Evolutionary conservation across 2,888 invertebrate genomes (phyloP).

Genomic region (Gandaritis pyraliata): DNA sequence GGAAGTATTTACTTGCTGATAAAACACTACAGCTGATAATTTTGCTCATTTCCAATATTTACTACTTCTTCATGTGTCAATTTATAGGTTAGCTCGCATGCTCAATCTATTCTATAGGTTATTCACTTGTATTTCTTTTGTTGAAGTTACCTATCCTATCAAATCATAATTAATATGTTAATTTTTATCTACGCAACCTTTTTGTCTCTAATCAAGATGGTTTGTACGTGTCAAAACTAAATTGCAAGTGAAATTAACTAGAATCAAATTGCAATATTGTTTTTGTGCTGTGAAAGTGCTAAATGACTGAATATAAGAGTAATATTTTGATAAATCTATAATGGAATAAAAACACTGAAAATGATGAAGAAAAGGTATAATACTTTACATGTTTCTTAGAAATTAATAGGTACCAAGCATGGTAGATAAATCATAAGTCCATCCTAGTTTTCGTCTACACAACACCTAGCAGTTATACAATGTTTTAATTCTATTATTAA

Average conservation of each 20-base stretch:
- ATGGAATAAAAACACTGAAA: conserved; percentile 3
- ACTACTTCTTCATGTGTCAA: conserved; percentile 4
- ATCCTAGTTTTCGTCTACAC: too few relatives aligned
- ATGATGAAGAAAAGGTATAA: conserved; percentile 9
- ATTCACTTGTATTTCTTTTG: conserved; percentile 27
- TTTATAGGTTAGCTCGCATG: conserved; percentile 39
- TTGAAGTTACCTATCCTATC: conserved; percentile 25
- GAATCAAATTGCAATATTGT: neutral
- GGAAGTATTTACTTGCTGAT: neutral
- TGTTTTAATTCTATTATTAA: too few relatives aligned
- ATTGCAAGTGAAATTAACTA: conserved; percentile 18
- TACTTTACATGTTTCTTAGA: neutral
- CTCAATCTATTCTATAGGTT: conserved; percentile 16
- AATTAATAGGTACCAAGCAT: too few relatives aligned
- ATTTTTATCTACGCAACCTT: conserved; percentile 16
- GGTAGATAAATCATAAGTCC: too few relatives aligned
- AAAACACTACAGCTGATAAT: conserved; percentile 4
- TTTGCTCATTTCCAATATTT: conserved; percentile 6
- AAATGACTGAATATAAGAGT: neutral
- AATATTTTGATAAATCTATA: neutral
- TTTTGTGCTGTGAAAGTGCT: conserved; percentile 7
- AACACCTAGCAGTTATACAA: too few relatives aligned
- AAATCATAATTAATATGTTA: conserved; percentile 25
- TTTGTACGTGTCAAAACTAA: conserved; percentile 21
- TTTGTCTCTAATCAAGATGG: conserved; percentile 34